Conservation (phyloP, 2,888 invertebrate genomes). For the Pyrocoelia pectoralis region DNA sequence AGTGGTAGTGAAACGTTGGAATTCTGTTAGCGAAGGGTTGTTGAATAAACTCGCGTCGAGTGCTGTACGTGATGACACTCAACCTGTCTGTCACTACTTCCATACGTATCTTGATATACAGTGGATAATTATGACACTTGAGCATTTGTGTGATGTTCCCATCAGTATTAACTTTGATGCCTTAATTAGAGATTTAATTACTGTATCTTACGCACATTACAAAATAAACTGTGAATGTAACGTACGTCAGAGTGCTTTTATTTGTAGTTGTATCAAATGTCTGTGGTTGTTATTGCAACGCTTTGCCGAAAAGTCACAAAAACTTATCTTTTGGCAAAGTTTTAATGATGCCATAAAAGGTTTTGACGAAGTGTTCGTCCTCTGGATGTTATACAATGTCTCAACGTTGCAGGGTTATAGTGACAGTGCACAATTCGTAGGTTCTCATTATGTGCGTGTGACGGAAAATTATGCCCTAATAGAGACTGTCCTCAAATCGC, state of each 20-base stretch:
- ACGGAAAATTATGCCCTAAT: slow-evolving; percentile 48
- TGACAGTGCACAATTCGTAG: slow-evolving; percentile 28
- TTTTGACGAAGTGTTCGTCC: slow-evolving; percentile 46
- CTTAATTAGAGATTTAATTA: slow-evolving; percentile 47
- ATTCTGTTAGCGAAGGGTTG: slow-evolving; percentile 26
- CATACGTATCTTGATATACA: slow-evolving; percentile 40
- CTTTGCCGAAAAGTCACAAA: slow-evolving; percentile 38
- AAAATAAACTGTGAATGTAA: too few relatives aligned
- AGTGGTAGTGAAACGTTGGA: slow-evolving; percentile 33
- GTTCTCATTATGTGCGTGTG: slow-evolving; percentile 36
- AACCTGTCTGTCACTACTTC: slow-evolving; percentile 38
- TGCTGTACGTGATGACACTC: slow-evolving; percentile 18
- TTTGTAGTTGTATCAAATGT: slow-evolving; percentile 49
- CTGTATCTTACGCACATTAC: slow-evolving; percentile 43
- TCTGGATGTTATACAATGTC: slow-evolving; percentile 49
- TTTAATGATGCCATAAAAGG: slow-evolving; percentile 48
- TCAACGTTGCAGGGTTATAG: slow-evolving; percentile 41
- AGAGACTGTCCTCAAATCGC: slow-evolving; percentile 46
- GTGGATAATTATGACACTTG: slow-evolving; percentile 30
- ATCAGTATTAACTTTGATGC: slow-evolving; percentile 29
- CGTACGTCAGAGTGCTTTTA: slow-evolving; percentile 44
- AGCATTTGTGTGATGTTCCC: slow-evolving; percentile 16
- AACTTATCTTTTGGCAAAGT: slow-evolving; percentile 49
- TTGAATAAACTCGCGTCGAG: slow-evolving; percentile 31
- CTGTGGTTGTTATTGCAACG: slow-evolving; percentile 51